Evolutionary conservation across 2,797 vertebrate genomes (phyloP).

Genomic region (Bradypodion pumilum): DNA sequence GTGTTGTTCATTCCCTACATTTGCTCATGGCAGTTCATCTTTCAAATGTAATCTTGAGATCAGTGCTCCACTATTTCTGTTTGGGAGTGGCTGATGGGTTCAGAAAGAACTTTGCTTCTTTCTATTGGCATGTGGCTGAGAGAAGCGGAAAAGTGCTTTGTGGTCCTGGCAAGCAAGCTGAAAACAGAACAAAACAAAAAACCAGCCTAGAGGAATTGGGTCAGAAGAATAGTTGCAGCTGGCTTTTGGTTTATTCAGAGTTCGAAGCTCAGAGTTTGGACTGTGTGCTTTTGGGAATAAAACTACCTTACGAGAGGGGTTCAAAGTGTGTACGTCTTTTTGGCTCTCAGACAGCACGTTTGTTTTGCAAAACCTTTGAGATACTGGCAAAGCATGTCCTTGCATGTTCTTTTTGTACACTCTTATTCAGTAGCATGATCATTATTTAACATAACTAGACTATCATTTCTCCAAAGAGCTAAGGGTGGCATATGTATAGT

Average conservation of each 20-base stretch:
- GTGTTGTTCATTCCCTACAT: neutral
- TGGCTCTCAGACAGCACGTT: neutral
- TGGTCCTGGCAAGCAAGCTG: neutral
- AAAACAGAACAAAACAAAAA: neutral
- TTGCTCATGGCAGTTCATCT: neutral
- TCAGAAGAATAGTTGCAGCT: neutral
- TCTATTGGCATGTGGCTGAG: neutral
- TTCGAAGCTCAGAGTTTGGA: neutral
- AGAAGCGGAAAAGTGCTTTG: neutral
- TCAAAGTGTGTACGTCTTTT: neutral
- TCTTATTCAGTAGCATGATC: neutral
- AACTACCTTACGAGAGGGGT: neutral
- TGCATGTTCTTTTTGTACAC: neutral
- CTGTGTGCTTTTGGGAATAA: neutral
- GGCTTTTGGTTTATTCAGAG: neutral
- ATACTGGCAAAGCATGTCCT: neutral
- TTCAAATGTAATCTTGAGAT: neutral
- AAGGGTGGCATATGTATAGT: neutral
- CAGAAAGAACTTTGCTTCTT: neutral
- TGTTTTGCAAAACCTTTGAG: neutral
- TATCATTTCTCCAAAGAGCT: neutral
- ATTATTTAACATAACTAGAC: neutral
- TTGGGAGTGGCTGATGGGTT: neutral
- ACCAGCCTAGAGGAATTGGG: neutral
- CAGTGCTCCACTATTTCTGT: neutral